These are phyloP conservation scores for Macrotrachela quadricornifera DNA, from an alignment of 1,140 invertebrate species.

Conservation along the genomic window DNA sequence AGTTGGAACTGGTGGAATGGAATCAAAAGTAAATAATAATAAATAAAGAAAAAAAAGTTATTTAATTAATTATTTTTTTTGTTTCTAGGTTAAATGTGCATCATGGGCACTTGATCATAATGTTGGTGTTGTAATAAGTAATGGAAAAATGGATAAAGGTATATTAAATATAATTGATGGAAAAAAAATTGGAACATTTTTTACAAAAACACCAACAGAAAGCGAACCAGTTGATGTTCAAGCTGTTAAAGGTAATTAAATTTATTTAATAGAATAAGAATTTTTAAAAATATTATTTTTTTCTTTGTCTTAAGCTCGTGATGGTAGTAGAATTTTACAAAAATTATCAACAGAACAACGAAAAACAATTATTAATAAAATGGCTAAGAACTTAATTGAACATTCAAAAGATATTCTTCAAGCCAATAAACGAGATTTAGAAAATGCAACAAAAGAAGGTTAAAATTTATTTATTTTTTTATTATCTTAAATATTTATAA, in stretches of 20 bases:
- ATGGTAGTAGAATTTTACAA: conserved; percentile 57
- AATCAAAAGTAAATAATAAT: no score
- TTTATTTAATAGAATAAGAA: no score
- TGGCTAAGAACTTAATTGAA: conserved; percentile 63
- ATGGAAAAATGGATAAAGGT: conserved; percentile 68
- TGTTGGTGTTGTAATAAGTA: conserved; percentile 88
- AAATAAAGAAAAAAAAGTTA: no score
- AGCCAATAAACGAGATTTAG: conserved; percentile 68
- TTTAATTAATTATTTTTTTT: no score
- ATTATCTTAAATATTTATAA: background rate
- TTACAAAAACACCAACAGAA: conserved; percentile 49
- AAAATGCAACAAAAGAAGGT: conserved; percentile 49
- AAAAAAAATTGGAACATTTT: conserved; percentile 87
- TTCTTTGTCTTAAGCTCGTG: conserved; percentile 17
- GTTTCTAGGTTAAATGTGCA: no score
- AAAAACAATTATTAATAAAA: conserved; percentile 56
- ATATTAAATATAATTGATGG: conserved; percentile 74
- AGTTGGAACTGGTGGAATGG: no score
- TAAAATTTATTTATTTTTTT: background rate
- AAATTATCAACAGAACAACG: conserved; percentile 52
- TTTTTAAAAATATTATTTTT: background rate
- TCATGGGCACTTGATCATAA: conserved; percentile 83
- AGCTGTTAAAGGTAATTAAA: conserved; percentile 13
- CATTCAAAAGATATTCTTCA: conserved; percentile 60
- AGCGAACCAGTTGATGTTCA: conserved; percentile 21